Base-by-base conservation (phyloP, 2,888 invertebrate genomes). In the Pterostichus niger region DNA sequence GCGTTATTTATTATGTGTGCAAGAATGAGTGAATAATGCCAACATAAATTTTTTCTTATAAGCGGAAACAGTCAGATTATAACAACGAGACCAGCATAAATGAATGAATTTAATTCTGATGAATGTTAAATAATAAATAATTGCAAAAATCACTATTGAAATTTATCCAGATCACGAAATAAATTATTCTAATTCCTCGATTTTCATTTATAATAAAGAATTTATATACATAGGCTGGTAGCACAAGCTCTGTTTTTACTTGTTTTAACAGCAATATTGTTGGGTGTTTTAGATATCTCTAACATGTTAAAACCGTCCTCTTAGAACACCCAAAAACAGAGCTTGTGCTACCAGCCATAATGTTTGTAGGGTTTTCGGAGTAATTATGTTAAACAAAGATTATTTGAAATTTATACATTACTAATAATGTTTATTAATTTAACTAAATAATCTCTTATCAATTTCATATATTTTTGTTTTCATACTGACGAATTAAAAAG, bases 21-120 rank as follows among this genome's bases (percentile, higher is more conserved):
- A 24, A 46, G 17, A 71, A 33, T 13, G 40, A 46, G 44, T 71
- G 46, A 73, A 73, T 73, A 73, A 73, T 73, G 46, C 17, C 15
- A 73, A 44, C 17, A 73, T 40, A 68, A 40, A 59, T 73, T 73
- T 73, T n/a, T 73, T 46, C 44, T 49, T 73, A 73, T 73, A 73
- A 73, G 24, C 10, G 46, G 73, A 73, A 46, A 73, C 44, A 73
- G 13, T 44, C 24, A 46, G 73, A 17, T 73, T 46, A 73, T 17
- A 46, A 24, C 10, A 24, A 73, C 73, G 73, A 73, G 73, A 73
- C 44, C n/a, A 31, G 73, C 44, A 73, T 73, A 73, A 64, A 64
- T 64, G 35, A 64, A 64, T 64, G 35, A 64, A 33, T 33, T 13
- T 35, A 6, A 5, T 49, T 13, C 49, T 49, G 49, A 49, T 49